These are phyloP conservation scores for Campylorhamphus procurvoides DNA, from an alignment of 2,113 vertebrate genomes.

Conservation along the genomic window DNA sequence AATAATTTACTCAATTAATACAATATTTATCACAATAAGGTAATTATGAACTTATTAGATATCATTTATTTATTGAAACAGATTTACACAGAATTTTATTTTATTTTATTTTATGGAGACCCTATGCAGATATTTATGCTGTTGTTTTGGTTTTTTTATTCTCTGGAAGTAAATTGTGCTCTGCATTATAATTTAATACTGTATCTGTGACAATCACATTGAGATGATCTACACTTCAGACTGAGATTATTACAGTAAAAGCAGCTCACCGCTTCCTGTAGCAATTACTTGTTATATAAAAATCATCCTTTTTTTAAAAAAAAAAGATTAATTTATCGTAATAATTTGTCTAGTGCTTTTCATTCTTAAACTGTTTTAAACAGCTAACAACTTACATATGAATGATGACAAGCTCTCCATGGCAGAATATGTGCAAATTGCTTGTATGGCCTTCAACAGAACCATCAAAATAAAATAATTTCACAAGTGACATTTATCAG, in stretches of 20 bases:
- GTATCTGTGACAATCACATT: neutral
- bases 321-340: neutral
- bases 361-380: neutral
- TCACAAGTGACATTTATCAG: neutral
- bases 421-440: neutral
- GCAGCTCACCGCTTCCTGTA: neutral
- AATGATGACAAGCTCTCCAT: neutral
- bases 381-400: neutral
- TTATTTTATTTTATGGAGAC: neutral
- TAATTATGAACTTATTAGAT: neutral
- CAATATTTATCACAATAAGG: constrained; percentile 8
- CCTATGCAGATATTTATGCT: neutral
- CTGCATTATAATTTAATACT: neutral
- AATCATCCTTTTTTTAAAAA: neutral
- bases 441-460: neutral
- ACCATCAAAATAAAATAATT: neutral
- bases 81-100: neutral
- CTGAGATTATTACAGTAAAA: neutral
- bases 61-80: constrained; percentile 1
- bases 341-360: neutral
- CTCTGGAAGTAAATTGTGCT: neutral
- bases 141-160: neutral
- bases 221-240: neutral
- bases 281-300: neutral
- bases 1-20: neutral